These are phyloP conservation scores for Chiloscyllium punctatum DNA, from an alignment of 2,797 vertebrate species.

Conservation along the genomic window DNA sequence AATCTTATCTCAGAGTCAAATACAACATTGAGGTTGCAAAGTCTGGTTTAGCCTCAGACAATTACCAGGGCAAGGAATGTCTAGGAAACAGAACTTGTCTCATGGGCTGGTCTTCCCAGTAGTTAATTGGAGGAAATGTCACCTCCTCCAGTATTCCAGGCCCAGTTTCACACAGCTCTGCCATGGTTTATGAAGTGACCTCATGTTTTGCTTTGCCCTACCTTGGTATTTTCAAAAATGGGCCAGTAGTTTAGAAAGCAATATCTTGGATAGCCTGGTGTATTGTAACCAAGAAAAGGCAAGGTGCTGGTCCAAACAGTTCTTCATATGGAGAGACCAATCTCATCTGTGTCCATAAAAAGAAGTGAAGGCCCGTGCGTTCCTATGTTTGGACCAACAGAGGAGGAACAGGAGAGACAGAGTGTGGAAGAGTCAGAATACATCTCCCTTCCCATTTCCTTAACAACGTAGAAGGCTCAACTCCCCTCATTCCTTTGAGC, in stretches of 20 bases:
- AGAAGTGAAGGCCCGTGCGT: not conserved
- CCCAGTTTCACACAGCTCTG: not conserved
- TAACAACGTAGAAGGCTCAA: not conserved
- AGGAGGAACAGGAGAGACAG: not conserved
- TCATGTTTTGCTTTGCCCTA: not conserved
- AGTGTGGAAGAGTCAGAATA: not conserved
- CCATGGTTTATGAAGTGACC: not conserved
- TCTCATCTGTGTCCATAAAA: not conserved
- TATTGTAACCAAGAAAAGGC: no score
- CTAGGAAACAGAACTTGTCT: no score
- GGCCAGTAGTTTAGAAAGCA: not conserved
- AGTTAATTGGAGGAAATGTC: no score
- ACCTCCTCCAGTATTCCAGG: not conserved
- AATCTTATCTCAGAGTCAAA: no score
- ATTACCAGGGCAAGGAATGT: no score
- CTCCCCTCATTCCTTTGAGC: not conserved
- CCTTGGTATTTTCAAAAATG: not conserved
- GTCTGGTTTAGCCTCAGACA: no score
- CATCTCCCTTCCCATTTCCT: not conserved
- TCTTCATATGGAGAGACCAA: not conserved
- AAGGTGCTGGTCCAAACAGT: not conserved
- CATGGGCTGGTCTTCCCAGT: no score
- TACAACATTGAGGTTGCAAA: no score
- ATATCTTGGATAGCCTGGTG: not conserved
- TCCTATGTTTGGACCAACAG: not conserved